These are phyloP conservation scores for Phoxinus phoxinus DNA, from an alignment of 2,113 vertebrate species.

Conservation along the genomic window DNA sequence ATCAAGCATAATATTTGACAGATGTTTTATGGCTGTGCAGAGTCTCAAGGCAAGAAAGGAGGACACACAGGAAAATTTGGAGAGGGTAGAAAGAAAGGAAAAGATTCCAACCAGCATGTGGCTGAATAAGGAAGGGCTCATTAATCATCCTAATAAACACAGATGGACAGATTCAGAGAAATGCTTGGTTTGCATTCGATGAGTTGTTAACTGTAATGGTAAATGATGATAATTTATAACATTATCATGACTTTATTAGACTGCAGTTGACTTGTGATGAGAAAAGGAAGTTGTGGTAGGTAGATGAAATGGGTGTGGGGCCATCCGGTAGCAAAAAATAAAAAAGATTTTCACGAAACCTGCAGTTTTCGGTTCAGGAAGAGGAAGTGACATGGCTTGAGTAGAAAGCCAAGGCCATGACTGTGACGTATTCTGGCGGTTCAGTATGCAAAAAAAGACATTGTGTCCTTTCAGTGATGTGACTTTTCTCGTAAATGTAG, in stretches of 20 bases:
- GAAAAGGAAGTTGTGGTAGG: constrained; percentile 34
- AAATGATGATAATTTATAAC: constrained; percentile 31
- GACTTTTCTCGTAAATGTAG: constrained; percentile 19
- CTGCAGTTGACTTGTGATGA: neutral
- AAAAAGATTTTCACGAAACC: constrained; percentile 8
- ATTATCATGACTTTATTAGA: constrained; percentile 13
- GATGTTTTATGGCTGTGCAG: constrained; percentile 21
- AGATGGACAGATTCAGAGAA: constrained; percentile 42
- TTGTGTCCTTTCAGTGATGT: constrained; percentile 20
- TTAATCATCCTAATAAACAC: constrained; percentile 47
- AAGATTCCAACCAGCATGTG: constrained; percentile 29
- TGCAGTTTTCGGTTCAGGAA: constrained; percentile 27
- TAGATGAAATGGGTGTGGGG: constrained; percentile 39
- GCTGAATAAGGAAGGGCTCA: constrained; percentile 10
- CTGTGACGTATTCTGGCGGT: constrained; percentile 15
- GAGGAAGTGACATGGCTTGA: constrained; percentile 42
- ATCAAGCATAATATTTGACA: constrained; percentile 32
- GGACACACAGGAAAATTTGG: neutral
- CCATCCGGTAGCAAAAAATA: neutral
- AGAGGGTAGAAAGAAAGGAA: constrained; percentile 28
- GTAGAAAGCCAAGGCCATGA: neutral
- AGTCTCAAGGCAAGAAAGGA: constrained; percentile 17
- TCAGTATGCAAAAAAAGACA: neutral
- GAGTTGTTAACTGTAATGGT: constrained; percentile 37
- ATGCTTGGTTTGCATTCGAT: constrained; percentile 30